A percentile compares a stretch with the other conserved stretches of the same genome.
phyloP scores from a whole-genome alignment of 53 echinoderm and acorn worm genomes.

The Henricia sp. region DNA sequence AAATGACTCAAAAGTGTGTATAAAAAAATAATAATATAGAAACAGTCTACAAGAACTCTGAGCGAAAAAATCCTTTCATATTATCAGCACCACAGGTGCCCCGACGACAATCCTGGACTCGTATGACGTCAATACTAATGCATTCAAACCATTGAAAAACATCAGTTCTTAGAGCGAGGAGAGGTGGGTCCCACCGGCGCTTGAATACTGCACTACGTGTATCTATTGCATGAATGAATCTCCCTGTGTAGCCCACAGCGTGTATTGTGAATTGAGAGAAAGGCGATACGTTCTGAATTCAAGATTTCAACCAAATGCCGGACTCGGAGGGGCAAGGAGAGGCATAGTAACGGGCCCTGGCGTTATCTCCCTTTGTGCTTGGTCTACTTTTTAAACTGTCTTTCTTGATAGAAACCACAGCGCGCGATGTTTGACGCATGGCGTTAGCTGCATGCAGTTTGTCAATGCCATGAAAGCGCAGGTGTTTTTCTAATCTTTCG shows the following conservation, averaged over 20 bases:
- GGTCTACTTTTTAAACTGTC: conserved; percentile 27
- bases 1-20: too few relatives aligned
- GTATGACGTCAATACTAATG: conserved; percentile 51
- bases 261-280: conserved; percentile 27
- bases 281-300: conserved; percentile 38
- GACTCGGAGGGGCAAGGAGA: conserved; percentile 17
- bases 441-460: neutral
- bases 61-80: too few relatives aligned
- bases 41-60: too few relatives aligned
- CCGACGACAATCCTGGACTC: neutral
- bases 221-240: too few relatives aligned
- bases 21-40: too few relatives aligned
- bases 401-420: neutral
- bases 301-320: neutral
- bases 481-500: conserved; percentile 15
- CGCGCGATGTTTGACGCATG: neutral
- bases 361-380: conserved; percentile 36
- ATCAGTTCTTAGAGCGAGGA: neutral
- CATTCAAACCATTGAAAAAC: conserved; percentile 27
- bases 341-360: conserved; percentile 13
- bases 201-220: conserved; percentile 34
- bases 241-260: neutral
- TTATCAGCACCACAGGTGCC: too few relatives aligned
- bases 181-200: neutral
- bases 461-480: conserved; percentile 18